Base-by-base conservation (phyloP, 2,888 invertebrate genomes). In the Cosmia pyralina region DNA sequence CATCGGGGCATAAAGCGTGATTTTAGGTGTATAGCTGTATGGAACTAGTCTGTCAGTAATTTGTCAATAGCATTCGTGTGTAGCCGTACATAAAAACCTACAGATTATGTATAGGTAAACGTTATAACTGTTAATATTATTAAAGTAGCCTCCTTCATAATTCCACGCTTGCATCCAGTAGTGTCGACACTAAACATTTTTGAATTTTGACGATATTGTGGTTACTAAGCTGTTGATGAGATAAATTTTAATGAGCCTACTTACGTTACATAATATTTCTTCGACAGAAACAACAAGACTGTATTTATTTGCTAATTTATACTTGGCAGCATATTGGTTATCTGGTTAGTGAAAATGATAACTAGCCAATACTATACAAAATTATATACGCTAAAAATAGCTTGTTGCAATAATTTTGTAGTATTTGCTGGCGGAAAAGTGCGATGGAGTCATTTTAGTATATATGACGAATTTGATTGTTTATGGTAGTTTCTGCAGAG, bases 111-210 rank as follows among this genome's bases (percentile, higher is more conserved):
- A 82, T 90, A 89, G 86, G 79, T 87, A 88, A 90, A 89, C 83
- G 83, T 92, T 90, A 90, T 90, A 84, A 89, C 83, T 90, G 89
- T 91, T 92, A n/a, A 87, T 91, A 91, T 90, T 88, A 88, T 87
- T 88, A 87, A 85, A 85, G 87, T 91, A 90, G 88, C 85, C 85
- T 88, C 87, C 87, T 89, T 89, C 82, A 89, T 88, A 82, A 81
- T 82, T 86, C 87, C 92, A 91, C 90, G 94, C 94, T 94, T 94
- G 89, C 93, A 93, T 94, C 92, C 93, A 91, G 88, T 92, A 91
- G 90, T 80, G 75, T 88, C 84, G 72, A 86, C 85, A 83, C 85
- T 77, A 66, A 80, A 74, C 72, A 62, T 76, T 70, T 81, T 78
- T 77, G 46, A 71, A 78, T 72, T 80, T 79, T 77, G 73, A 77